Base-by-base conservation (phyloP, 2,113 vertebrate species). In the Calypte anna region DNA sequence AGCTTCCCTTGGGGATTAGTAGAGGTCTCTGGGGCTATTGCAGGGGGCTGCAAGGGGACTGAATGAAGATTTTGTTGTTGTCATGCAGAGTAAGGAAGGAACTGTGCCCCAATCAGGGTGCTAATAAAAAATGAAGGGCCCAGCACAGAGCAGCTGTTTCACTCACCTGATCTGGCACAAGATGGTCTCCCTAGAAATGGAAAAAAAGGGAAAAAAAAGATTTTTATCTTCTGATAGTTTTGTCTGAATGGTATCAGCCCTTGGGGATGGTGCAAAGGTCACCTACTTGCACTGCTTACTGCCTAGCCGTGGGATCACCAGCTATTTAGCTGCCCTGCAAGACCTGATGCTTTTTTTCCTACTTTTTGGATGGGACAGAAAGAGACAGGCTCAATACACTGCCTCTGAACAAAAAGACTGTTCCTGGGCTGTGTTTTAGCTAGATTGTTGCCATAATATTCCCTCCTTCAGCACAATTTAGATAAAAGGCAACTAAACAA, bases 111-210 rank as follows among this genome's bases (percentile, higher is more conserved):
- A 55, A 0, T 6, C 25, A 58, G 14, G 8, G 8, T 24, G 14
- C 31, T 86, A n/a, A 75, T 54, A 54, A 51, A 53, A 82, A 74
- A 31, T 44, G 5, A 21, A 72, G 25, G 24, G 5, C 4, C 19
- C 25, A 69, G 57, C 33, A 82, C 2, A 43, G 51, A 87, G 17
- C 15, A 78, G 54, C 21, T 54, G 5, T 80, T 94, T 58, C 48
- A 96, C 93, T 94, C 43, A 96, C 96, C 94, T 82, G 67, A 91
- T 90, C 9, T 1, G 38, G 46, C 85, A 91, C 38, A 85, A 55
- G 90, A 94, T 2, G 43, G 0, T 76, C 70, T 95, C 82, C 91
- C 95, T 96, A 38, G 14, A 86, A 72, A 90, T 61, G 11, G 3
- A 7, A 4, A 3, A 14, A 12, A 19, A 23, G 12, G 9, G 24